These are phyloP conservation scores for Sphaerolaimus hirsutus DNA, from an alignment of 2,888 invertebrate species.

Conservation along the genomic window DNA sequence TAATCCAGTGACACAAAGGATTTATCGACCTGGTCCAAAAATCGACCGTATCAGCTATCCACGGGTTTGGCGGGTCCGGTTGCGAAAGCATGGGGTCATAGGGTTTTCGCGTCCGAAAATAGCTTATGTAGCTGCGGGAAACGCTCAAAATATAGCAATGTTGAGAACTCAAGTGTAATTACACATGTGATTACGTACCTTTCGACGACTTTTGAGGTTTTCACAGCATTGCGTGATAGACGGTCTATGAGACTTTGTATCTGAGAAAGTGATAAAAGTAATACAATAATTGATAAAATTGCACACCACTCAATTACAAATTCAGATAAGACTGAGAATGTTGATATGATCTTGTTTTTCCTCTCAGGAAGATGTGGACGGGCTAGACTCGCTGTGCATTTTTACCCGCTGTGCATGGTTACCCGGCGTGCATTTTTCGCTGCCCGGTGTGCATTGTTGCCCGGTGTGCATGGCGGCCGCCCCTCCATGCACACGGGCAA, in stretches of 20 bases:
- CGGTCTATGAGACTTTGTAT: conserved; percentile 49
- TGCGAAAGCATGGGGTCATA: conserved; percentile 81
- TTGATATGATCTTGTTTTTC: no score
- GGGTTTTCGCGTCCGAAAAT: conserved; percentile 64
- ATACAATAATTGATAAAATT: background rate
- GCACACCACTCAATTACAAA: no score
- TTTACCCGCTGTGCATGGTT: no score
- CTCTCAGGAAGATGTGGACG: no score
- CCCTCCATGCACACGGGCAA: no score
- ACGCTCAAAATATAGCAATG: background rate
- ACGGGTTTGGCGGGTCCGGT: conserved; percentile 72
- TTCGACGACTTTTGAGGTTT: conserved; percentile 76
- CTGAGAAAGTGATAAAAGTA: conserved; percentile 17
- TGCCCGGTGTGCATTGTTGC: no score
- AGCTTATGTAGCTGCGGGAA: conserved; percentile 9
- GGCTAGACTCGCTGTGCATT: no score
- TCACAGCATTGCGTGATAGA: conserved; percentile 60
- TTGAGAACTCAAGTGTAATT: background rate
- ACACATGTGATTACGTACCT: conserved; percentile 41
- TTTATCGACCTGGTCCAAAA: no score
- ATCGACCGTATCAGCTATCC: conserved; percentile 80
- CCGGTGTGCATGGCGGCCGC: no score
- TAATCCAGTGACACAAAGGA: no score
- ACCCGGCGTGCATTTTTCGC: no score
- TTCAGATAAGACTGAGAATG: no score